Evolutionary conservation across 1,140 invertebrate genomes (phyloP).

Genomic region (Solen grandis): DNA sequence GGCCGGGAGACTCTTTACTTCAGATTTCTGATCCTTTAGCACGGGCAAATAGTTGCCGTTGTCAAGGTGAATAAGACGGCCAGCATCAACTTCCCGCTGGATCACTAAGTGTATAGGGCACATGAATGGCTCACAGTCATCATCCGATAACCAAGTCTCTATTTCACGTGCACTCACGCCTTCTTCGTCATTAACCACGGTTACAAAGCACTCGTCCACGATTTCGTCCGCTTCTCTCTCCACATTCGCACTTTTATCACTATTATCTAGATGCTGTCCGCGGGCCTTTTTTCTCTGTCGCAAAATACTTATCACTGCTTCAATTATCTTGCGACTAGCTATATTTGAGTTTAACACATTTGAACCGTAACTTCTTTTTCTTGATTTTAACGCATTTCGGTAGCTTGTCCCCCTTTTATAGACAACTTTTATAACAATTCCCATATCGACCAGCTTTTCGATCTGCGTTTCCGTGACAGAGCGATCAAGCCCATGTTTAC

Average conservation of each 20-base stretch:
- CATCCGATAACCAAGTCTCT: conserved; percentile 64
- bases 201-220: background rate
- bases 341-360: conserved; percentile 75
- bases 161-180: conserved; percentile 63
- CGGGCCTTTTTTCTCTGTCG: conserved; percentile 15
- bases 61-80: conserved; percentile 62
- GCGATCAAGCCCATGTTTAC: conserved; percentile 87
- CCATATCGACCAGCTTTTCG: conserved; percentile 88
- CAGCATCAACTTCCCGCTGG: conserved; percentile 74
- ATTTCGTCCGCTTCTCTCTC: background rate
- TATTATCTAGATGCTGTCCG: conserved; percentile 11
- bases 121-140: conserved; percentile 50
- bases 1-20: background rate
- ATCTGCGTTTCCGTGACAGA: conserved; percentile 88
- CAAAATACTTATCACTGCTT: conserved; percentile 64
- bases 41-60: conserved; percentile 63
- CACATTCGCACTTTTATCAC: background rate
- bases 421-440: conserved; percentile 90
- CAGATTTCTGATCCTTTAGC: background rate
- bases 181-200: conserved; percentile 13
- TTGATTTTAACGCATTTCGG: conserved; percentile 85
- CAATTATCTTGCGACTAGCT: conserved; percentile 67
- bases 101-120: conserved; percentile 71
- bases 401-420: conserved; percentile 93
- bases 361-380: conserved; percentile 39